Base-by-base conservation (phyloP, 2,113 vertebrate species). In the Collichthys lucidus region DNA sequence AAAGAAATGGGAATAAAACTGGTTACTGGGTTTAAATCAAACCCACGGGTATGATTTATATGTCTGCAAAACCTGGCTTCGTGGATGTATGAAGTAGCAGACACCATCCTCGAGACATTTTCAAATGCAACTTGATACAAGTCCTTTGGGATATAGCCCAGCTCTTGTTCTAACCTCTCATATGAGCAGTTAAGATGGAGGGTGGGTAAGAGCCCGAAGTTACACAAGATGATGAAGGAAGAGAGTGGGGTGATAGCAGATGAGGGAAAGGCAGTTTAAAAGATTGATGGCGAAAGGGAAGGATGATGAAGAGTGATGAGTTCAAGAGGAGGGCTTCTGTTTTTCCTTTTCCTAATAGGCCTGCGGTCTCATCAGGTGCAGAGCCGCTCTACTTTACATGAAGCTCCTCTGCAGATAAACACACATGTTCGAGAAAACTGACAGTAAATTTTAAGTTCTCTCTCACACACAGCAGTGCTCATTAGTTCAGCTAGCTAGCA, bases 401-500 rank as follows among this genome's bases (percentile, higher is more conserved):
- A 85, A 31, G 57, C 68, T 69, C 29, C 14, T 62, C 73, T 75
- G n/a, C 77, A 66, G 46, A 89, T 57, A 73, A 77, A 78, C 74
- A 81, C 71, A 77, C 70, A 61, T 67, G 47, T 49, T 77, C 29
- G 11, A 78, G 77, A 69, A 74, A 88, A 67, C 59, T 80, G 83
- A 87, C 83, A 73, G 64, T 65, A 65, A 67, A 84, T 74, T 77
- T 35, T 81, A 68, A 86, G 62, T 72, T 84, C 64, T 29, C 40
- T 24, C 52, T 74, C 67, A 47, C 74, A 60, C 71, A 50, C 20
- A 75, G 78, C 68, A 66, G 69, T 79, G 87, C 91, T 94, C 91
- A 93, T 94, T 94, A 93, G 91, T 93, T 92, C 91, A 88, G 87
- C 93, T 82, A 89, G 90, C 86, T 86, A 88, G 87, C 77, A 91